Percentiles rank a stretch among this genome's conserved stretches.
phyloP scores from a whole-genome alignment of 2,888 invertebrate species.

The Cinara cedri region DNA sequence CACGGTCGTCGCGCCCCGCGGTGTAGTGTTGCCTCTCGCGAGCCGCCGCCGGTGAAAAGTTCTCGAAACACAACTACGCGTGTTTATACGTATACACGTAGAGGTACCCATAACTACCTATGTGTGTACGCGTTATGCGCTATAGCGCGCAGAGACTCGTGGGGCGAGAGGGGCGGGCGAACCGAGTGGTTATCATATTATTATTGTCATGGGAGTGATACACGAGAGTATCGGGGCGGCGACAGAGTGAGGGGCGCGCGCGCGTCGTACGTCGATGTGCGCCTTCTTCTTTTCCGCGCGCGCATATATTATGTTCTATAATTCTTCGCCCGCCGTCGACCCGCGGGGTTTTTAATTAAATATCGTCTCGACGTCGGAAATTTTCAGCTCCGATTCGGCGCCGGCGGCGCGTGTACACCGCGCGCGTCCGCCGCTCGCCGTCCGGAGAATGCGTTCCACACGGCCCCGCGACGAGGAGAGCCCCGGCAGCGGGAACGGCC shows the following conservation, averaged over 20 bases:
- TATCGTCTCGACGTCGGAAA: constrained; percentile 51
- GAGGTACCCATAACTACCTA: no score
- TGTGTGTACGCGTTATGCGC: no score
- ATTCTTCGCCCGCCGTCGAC: background rate
- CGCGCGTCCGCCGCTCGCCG: no score
- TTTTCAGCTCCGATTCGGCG: constrained; percentile 52
- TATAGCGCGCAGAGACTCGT: background rate
- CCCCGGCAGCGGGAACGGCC: no score
- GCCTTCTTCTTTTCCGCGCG: no score
- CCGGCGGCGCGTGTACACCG: background rate
- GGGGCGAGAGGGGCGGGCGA: background rate
- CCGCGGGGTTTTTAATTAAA: constrained; percentile 48
- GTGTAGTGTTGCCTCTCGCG: background rate
- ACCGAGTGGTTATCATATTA: constrained; percentile 44
- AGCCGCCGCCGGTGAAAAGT: constrained; percentile 15
- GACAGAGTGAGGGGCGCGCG: background rate
- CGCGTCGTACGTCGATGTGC: no score
- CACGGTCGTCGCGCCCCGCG: background rate
- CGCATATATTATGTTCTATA: no score
- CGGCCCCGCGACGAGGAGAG: no score
- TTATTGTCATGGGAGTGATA: constrained; percentile 57
- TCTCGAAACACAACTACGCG: constrained; percentile 53
- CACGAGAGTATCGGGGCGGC: background rate
- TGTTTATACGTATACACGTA: no score
- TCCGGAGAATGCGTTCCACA: no score